Evolutionary conservation across 2,888 invertebrate species (phyloP), one percentile per base, ranked within the genome.

Genomic region (Chloroclystis v-ata): DNA sequence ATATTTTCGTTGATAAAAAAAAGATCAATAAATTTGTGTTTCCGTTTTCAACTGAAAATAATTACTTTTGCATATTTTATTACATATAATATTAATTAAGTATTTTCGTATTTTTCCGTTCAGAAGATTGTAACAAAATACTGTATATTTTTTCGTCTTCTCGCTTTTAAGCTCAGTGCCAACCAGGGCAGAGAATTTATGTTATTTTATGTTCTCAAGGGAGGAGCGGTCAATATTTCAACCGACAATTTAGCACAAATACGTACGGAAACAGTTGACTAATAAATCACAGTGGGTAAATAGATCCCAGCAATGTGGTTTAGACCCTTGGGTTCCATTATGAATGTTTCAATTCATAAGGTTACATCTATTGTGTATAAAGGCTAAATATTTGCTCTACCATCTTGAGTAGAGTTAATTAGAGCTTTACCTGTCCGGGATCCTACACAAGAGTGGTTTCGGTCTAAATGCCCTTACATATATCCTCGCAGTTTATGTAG

Each of bases 331-430:
- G 39, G 33, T n/a, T 43, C 26, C 26, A 33, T 33, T 26, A 33
- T 35, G 26, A 11, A 35, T 11, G 37, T 37, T 26, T 37, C 37
- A 37, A 37, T 37, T 25, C 26, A 63, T 63, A 63, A 43, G 57
- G 20, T 35, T 8, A 24, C 35, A 37, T 50, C 44, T 44, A 9
- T 12, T 20, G 38, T 5, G 37, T 46, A 58, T 57, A 63, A 9
- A n/a, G 16, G 14, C 20, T 24, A 35, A 35, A 11, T 35, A 35
- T 35, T 35, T 20, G 20, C 10, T n/a, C 16, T 10, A 32, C 32
- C 32, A 1, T 16, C 32, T 20, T 35, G 6, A 20, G 35, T 20
- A 20, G 20, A 35, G 20, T 10, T 35, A 16, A 24, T 35, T 35
- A 11, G 8, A 20, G 26, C 4, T 26, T 7, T 26, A 20, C 11